Evolutionary conservation across 1,140 invertebrate genomes (phyloP), one percentile per base, ranked within the genome.

Genomic region (Drusus annulatus): DNA sequence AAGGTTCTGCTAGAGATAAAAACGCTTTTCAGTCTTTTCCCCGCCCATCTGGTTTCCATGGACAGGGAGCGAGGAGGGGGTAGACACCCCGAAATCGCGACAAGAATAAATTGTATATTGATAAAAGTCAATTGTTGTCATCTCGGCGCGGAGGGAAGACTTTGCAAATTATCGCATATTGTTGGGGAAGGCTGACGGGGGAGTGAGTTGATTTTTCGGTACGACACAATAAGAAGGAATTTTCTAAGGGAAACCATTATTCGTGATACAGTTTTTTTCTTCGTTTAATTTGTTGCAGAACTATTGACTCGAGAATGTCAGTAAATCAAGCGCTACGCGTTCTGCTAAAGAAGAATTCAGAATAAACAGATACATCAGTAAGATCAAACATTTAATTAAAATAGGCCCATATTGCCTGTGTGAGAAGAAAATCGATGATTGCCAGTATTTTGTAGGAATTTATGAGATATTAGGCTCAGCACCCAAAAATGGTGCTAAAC

Each of bases 111-210:
- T 69, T 69, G 65, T 69, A 45, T 69, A 69, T 69, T 50, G 65
- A 69, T 69, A 69, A 69, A 69, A 69, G 65, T 69, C 65, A 69
- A 69, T 69, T 69, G 65, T 69, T 69, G 65, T n/a, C 65, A 65
- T 69, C 17, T 25, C 31, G 8, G 6, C 16, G 28, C 7, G 65
- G 31, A 45, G 45, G 5, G 31, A 69, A 69, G 36, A 69, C 45
- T 69, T n/a, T 69, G 31, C 7, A 63, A 63, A 63, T 63, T 63
- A 63, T 63, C 8, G 25, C 16, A 25, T 25, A 63, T 63, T 63
- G 65, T 69, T 69, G 28, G n/a, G 36, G 17, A 28, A 1, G 28
- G 28, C 31, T n/a, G 65, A 17, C 65, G 65, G 60, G 60, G 51
- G 65, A 69, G 51, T 19, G 19, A 69, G 15, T 23, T 63, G 62